phyloP scores from a whole-genome alignment of 2,113 vertebrate species.

The Daboia siamensis region DNA sequence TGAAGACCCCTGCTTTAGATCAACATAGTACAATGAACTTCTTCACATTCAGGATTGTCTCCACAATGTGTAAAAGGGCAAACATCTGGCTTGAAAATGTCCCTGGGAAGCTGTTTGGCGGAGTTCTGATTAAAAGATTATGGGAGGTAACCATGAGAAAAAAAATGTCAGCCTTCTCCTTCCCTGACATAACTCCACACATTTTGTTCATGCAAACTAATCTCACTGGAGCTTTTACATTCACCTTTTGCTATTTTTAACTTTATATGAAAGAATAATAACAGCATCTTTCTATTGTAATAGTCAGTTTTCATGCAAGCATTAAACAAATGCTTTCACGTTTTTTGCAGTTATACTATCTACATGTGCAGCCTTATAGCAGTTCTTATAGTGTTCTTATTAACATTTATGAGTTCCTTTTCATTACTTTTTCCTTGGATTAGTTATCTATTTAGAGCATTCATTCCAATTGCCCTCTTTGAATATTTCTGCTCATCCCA shows the following conservation, averaged over 20 bases:
- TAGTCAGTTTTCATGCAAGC: neutral
- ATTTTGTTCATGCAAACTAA: neutral
- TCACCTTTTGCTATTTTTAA: neutral
- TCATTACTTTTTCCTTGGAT: neutral
- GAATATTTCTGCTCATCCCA: neutral
- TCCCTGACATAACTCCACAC: neutral
- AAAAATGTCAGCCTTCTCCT: neutral
- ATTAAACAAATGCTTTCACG: neutral
- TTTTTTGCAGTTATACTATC: neutral
- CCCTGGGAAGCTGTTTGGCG: neutral
- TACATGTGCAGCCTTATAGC: neutral
- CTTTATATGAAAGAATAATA: neutral
- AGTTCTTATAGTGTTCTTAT: neutral
- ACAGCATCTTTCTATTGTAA: neutral
- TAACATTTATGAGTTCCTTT: neutral
- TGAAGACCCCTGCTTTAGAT: neutral
- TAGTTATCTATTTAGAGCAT: neutral
- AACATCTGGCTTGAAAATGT: neutral
- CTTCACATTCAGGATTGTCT: neutral
- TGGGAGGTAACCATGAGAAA: neutral
- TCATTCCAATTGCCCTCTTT: neutral
- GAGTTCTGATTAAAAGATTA: neutral
- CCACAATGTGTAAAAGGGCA: neutral
- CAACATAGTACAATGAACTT: neutral
- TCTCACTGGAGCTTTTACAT: neutral